These are phyloP conservation scores for Lagopus muta DNA, from an alignment of 2,113 vertebrate genomes.

Conservation along the genomic window DNA sequence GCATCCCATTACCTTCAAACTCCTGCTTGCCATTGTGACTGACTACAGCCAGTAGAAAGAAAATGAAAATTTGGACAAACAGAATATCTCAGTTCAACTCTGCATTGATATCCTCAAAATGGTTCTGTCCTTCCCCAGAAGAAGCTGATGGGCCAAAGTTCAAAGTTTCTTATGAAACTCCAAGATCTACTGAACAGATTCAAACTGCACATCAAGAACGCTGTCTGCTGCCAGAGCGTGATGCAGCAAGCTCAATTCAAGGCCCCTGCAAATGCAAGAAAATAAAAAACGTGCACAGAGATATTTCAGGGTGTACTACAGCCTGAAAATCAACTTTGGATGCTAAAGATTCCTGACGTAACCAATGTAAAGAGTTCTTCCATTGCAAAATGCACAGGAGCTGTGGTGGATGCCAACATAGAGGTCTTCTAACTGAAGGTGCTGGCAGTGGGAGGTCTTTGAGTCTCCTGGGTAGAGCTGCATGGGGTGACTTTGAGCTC, in stretches of 20 bases:
- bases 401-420: background rate
- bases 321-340: background rate
- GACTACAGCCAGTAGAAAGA: background rate
- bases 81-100: background rate
- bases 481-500: background rate
- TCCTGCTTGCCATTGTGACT: background rate
- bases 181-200: background rate
- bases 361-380: background rate
- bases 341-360: background rate
- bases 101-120: background rate
- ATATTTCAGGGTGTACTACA: background rate
- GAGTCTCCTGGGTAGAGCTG: background rate
- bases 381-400: fast-evolving
- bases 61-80: background rate
- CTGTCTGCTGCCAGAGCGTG: background rate
- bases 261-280: background rate
- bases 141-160: background rate
- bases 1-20: background rate
- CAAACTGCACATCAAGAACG: background rate
- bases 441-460: background rate
- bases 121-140: background rate
- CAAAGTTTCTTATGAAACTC: background rate
- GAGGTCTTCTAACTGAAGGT: background rate
- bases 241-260: background rate
- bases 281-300: background rate